Conservation (phyloP, 2,888 invertebrate genomes). For the Carpatolechia fugitivella region DNA sequence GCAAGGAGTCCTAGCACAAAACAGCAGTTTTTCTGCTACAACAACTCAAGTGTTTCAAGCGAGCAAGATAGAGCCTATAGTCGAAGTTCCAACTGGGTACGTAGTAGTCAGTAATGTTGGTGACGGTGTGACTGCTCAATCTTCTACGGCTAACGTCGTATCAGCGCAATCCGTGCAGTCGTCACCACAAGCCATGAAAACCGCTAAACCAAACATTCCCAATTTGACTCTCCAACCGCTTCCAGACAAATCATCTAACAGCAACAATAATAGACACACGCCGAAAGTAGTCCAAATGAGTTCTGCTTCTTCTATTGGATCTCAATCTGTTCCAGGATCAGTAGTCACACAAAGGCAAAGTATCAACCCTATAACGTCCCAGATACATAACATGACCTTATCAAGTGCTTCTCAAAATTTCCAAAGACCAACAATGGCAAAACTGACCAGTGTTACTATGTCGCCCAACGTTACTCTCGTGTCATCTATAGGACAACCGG, state of each 20-base stretch:
- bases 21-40: constrained; percentile 91
- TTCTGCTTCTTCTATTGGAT: constrained; percentile 48
- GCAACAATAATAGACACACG: constrained; percentile 52
- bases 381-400: constrained; percentile 67
- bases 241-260: constrained; percentile 61
- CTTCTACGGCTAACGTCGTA: constrained; percentile 66
- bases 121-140: constrained; percentile 63
- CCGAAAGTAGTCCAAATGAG: constrained; percentile 73
- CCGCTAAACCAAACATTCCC: constrained; percentile 61
- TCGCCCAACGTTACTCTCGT: constrained; percentile 69
- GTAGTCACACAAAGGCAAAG: constrained; percentile 61
- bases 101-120: constrained; percentile 83
- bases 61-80: constrained; percentile 89
- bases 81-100: constrained; percentile 86
- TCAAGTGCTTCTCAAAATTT: constrained; percentile 59
- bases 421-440: constrained; percentile 55
- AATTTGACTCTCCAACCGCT: constrained; percentile 72
- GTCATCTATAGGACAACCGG: constrained; percentile 68
- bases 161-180: constrained; percentile 65
- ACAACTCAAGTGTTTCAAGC: constrained; percentile 92
- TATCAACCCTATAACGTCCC: constrained; percentile 73
- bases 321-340: constrained; percentile 52
- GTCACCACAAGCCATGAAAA: constrained; percentile 62
- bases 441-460: constrained; percentile 61
- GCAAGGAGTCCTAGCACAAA: constrained; percentile 88